phyloP scores from a whole-genome alignment of 2,113 vertebrate genomes.

The Phaethon lepturus region DNA sequence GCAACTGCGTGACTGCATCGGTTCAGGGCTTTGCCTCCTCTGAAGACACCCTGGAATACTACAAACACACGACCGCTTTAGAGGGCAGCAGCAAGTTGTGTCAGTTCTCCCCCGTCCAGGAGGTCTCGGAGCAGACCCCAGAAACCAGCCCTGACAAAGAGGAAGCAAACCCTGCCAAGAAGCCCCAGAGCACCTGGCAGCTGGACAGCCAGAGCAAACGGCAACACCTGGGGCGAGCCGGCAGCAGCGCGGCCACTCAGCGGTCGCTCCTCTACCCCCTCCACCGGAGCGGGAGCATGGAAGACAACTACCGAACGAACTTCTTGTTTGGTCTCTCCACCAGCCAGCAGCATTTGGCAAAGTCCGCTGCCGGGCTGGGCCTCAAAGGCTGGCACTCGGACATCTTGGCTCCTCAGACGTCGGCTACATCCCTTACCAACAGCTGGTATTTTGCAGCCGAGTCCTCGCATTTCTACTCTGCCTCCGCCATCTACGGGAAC shows the following conservation, averaged over 20 bases:
- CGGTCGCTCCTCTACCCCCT: constrained; percentile 73
- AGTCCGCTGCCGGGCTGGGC: constrained; percentile 71
- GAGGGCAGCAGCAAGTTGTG: constrained; percentile 83
- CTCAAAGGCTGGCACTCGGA: constrained; percentile 96
- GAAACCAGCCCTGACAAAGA: constrained; percentile 88
- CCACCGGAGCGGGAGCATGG: constrained; percentile 90
- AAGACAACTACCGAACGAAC: constrained; percentile 80
- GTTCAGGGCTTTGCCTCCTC: constrained; percentile 71
- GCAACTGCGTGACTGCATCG: background rate
- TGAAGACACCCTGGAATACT: constrained; percentile 80
- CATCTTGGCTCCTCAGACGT: constrained; percentile 84
- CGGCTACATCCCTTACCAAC: constrained; percentile 77
- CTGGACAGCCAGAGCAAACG: constrained; percentile 60
- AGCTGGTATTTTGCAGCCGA: constrained; percentile 91
- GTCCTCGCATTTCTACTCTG: constrained; percentile 86
- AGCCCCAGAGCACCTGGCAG: constrained; percentile 27
- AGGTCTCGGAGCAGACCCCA: constrained; percentile 91
- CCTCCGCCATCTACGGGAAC: constrained; percentile 82
- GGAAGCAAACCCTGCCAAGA: constrained; percentile 48
- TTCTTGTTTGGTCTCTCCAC: constrained; percentile 87
- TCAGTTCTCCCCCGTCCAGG: constrained; percentile 93
- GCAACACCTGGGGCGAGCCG: constrained; percentile 47
- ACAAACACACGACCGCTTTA: constrained; percentile 77
- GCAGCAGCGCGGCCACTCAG: background rate
- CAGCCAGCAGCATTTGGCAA: constrained; percentile 89